phyloP scores from a whole-genome alignment of 53 echinoderm and acorn worm species.

The Patiria pectinifera region DNA sequence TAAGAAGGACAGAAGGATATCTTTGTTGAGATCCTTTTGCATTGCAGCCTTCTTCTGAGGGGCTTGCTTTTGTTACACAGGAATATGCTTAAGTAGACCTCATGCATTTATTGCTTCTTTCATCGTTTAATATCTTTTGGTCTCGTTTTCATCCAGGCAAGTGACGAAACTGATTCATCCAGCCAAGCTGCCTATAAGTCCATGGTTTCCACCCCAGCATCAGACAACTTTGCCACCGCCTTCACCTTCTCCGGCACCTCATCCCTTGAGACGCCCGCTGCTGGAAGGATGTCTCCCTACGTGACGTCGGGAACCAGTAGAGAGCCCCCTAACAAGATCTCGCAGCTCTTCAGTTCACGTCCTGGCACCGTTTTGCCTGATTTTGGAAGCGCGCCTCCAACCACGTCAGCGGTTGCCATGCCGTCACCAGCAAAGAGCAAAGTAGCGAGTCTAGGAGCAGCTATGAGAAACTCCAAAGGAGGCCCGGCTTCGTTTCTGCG shows the following conservation, averaged over 20 bases:
- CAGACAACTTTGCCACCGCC: conserved; percentile 49
- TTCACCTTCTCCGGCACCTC: conserved; percentile 45
- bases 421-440: conserved; percentile 36
- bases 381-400: conserved; percentile 45
- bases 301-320: background rate
- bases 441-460: conserved; percentile 44
- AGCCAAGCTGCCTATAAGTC: conserved; percentile 54
- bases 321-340: conserved; percentile 32
- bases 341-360: conserved; percentile 41
- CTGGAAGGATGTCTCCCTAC: conserved; percentile 25
- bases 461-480: conserved; percentile 25
- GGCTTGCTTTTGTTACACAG: too few species aligned
- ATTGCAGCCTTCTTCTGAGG: too few species aligned
- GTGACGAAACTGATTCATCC: conserved; percentile 60
- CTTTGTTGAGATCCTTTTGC: too few species aligned
- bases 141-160: conserved; percentile 18
- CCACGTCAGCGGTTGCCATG: conserved; percentile 25
- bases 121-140: background rate
- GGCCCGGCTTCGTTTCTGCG: conserved; percentile 3
- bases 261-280: conserved; percentile 23
- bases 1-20: too few species aligned
- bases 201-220: conserved; percentile 39
- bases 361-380: conserved; percentile 32
- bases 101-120: background rate
- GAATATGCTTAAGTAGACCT: too few species aligned